Evolutionary conservation across 2,113 vertebrate genomes (phyloP), one percentile per base, ranked within the genome.

Genomic region (Corynorhinus townsendii): DNA sequence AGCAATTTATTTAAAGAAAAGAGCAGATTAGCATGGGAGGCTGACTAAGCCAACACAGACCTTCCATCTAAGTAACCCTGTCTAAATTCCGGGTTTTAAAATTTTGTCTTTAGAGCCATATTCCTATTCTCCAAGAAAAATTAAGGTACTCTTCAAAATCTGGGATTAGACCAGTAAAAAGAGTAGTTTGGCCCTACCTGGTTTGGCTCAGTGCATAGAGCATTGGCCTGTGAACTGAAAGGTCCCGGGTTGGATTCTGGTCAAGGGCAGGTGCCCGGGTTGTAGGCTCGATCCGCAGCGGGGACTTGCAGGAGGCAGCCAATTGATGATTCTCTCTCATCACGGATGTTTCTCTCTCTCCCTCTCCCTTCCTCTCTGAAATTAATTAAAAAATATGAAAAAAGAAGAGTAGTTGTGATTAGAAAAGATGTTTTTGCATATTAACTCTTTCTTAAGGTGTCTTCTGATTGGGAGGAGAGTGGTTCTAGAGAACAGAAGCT

Each of bases 1-100:
- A 94, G 45, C 84, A 82, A 64, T 95, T 91, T 88, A 66, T 93
- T 88, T 83, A 91, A 86, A 86, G 62, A 77, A 69, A 54, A 89
- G 87, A 76, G 40, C n/a, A 76, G 54, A 56, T 87, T 88, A 86
- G 8, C 17, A 54, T 47, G 35, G 69, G 59, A 75, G 38, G 7
- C 68, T 89, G 86, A 56, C 56, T 38, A 54, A 81, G 66, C n/a
- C n/a, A 59, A 33, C 33, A 47, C 9, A 76, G 17, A 64, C 40
- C 22, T 59, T 8, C 15, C 22, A 43, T 54, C 16, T 47, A 49
- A 89, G 69, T 72, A 56, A 52, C 35, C 28, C 12, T 72, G 9
- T 90, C 49, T 77, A 69, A 90, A 90, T 90, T 77, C 86, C 15
- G 77, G 47, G 35, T 82, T 75, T 47, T 38, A 94, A 66, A 35